Percentiles rank a stretch among this genome's conserved stretches.
These are phyloP conservation scores for Oreocharis arfaki DNA, from an alignment of 2,113 vertebrate species.

Conservation along the genomic window DNA sequence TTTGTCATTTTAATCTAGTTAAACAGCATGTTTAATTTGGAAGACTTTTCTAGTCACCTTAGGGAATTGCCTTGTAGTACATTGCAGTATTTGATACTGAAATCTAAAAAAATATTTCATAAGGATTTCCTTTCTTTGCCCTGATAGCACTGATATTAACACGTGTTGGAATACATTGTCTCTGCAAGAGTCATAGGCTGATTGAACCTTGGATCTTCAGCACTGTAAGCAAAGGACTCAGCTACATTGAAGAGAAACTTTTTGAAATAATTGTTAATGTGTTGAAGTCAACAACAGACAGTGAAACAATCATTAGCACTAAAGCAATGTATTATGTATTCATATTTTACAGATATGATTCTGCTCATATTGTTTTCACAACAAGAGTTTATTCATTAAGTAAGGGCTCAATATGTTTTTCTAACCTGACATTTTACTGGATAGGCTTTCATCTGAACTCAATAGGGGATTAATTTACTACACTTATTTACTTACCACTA, in stretches of 20 bases:
- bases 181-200: background rate
- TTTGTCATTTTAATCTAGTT: conserved; percentile 52
- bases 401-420: background rate
- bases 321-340: background rate
- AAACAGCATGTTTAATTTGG: conserved; percentile 48
- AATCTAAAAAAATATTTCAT: background rate
- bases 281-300: background rate
- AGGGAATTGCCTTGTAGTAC: conserved; percentile 24
- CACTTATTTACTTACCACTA: background rate
- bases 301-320: background rate
- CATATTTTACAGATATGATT: background rate
- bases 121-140: background rate
- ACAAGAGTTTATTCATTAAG: background rate
- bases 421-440: background rate
- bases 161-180: background rate
- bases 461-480: background rate
- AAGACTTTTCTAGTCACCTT: background rate
- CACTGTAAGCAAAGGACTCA: background rate
- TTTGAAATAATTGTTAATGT: background rate
- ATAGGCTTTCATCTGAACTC: background rate
- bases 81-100: background rate
- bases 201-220: background rate
- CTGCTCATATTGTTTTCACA: background rate
- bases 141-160: background rate
- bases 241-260: background rate